phyloP scores from a whole-genome alignment of 2,888 invertebrate species.

The Cataglyphis cursor region DNA sequence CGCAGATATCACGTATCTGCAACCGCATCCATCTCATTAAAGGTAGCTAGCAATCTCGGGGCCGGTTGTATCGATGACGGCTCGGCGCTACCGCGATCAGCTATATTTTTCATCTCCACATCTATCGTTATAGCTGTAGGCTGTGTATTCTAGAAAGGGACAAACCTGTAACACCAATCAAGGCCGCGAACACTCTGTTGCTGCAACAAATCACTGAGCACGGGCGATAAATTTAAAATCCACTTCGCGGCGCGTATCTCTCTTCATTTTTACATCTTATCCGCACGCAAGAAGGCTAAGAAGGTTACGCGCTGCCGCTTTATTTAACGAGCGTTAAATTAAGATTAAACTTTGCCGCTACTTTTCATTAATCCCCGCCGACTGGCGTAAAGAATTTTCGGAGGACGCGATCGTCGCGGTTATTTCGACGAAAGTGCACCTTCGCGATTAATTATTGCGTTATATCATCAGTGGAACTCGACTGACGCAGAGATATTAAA shows the following conservation, averaged over 20 bases:
- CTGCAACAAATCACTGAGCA: neutral
- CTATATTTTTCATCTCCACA: slow-evolving; percentile 35
- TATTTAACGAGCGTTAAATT: slow-evolving; percentile 50
- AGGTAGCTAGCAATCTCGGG: slow-evolving; percentile 47
- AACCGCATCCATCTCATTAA: slow-evolving; percentile 57
- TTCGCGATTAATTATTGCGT: slow-evolving; percentile 53
- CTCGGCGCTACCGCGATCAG: slow-evolving; percentile 41
- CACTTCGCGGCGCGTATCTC: neutral
- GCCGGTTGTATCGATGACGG: slow-evolving; percentile 49
- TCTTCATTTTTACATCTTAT: slow-evolving; percentile 12
- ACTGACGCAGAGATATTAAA: slow-evolving; percentile 23
- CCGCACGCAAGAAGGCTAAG: slow-evolving; percentile 24
- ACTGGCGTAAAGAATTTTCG: slow-evolving; percentile 45
- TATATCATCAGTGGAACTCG: slow-evolving; percentile 56
- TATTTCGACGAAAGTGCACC: slow-evolving; percentile 51
- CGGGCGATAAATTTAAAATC: slow-evolving; percentile 41
- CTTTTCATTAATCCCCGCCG: slow-evolving; percentile 44
- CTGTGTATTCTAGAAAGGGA: slow-evolving; percentile 16
- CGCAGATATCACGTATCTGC: slow-evolving; percentile 53
- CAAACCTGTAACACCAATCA: slow-evolving; percentile 13
- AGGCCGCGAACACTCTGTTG: neutral
- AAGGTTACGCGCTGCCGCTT: slow-evolving; percentile 25
- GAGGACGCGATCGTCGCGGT: slow-evolving; percentile 20
- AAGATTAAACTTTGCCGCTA: slow-evolving; percentile 46
- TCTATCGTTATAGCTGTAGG: neutral